Conservation (phyloP, 2,797 vertebrate species). For the Anguilla megastoma region DNA sequence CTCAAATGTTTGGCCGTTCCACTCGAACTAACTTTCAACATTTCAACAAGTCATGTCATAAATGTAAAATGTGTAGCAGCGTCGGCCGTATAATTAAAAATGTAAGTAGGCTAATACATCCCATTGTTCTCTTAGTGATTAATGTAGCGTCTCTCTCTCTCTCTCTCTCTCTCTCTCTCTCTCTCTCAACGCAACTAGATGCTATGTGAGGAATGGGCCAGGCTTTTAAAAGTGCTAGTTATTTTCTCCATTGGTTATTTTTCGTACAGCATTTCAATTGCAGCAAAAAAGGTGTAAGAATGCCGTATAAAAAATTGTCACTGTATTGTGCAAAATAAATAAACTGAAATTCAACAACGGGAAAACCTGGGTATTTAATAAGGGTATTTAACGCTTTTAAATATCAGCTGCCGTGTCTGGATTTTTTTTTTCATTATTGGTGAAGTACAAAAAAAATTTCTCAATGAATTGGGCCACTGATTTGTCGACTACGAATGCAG, state of each 20-base stretch:
- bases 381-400: too few species aligned
- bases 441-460: background rate
- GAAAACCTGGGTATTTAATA: too few species aligned
- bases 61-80: background rate
- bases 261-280: background rate
- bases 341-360: background rate
- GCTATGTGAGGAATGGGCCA: constrained; percentile 14
- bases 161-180: background rate
- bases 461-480: background rate
- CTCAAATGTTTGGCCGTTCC: background rate
- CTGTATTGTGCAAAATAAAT: background rate
- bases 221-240: background rate
- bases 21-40: background rate
- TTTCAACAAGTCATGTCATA: background rate
- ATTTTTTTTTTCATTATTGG: background rate
- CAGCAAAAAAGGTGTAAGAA: background rate
- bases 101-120: background rate
- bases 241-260: background rate
- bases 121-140: background rate
- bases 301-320: background rate
- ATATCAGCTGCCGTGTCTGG: background rate
- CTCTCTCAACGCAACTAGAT: constrained; percentile 22
- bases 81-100: background rate
- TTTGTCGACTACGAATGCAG: background rate
- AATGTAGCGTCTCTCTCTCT: background rate